Base-by-base conservation (phyloP, 2,888 invertebrate species). In the Amiota communis region DNA sequence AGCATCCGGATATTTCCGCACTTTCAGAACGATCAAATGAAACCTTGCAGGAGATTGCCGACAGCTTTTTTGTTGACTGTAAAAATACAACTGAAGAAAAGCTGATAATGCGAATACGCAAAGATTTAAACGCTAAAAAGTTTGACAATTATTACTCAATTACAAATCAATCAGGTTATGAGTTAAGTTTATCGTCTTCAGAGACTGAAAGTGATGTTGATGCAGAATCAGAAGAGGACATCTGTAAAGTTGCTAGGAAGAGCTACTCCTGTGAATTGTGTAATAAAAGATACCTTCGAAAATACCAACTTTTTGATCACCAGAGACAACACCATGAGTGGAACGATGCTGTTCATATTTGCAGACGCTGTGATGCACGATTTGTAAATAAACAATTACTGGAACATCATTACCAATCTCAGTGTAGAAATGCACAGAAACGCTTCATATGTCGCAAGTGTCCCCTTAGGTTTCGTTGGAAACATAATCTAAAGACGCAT, bases 311-410 rank as follows among this genome's bases (percentile, higher is more conserved):
- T 0, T 88, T 84, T 15, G 85, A 86, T 6, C 89, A 89, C 70
- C 88, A 89, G 72, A 78, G 81, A 6, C 80, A 76, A 36, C 72
- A 74, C 2, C 89, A 89, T 72, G 75, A 72, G 15, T 86, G 92
- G 84, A 90, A 91, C 0, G 91, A 92, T 70, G 88, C 91, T 0
- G 91, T 91, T 0, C 89, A 90, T 57, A 89, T 91, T 36, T 93
- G 93, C 77, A 89, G 90, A 20, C 87, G 90, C 10, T 93, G 93
- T 78, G 87, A 90, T 53, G 91, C 91, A 83, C 87, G 91, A 51
- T 92, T 92, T 79, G 91, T 91, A 0, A 90, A 91, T 1, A 84
- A 90, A 0, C 90, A 90, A 72, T 88, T 92, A 15, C 90, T 92
- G 8, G 87, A 90, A 1, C 90, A 91, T 4, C 93, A 93, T 90